Evolutionary conservation across 2,113 vertebrate genomes (phyloP), one percentile per base, ranked within the genome.

Genomic region (Fulmarus glacialis): DNA sequence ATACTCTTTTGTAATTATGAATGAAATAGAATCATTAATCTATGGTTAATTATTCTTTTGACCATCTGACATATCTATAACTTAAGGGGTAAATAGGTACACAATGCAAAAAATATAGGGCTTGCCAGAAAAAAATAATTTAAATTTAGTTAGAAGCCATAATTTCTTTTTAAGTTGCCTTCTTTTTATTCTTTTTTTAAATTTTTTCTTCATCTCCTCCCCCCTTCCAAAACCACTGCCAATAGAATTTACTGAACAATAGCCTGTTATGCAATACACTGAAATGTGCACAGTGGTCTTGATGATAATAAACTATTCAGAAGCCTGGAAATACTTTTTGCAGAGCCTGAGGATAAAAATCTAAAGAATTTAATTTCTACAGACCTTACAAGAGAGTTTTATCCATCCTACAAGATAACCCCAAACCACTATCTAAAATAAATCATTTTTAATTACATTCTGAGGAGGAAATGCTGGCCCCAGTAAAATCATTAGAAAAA

Each of bases 1-100:
- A 82, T 43, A 52, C 48, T 73, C 82, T 94, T 96, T 91, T 34
- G 9, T 84, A 95, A 93, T 87, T 58, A 77, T 72, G 82, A 96
- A 98, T 93, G 23, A 97, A 97, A 90, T 4, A 68, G 82, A 95
- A 97, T 78, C 48, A 85, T 94, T 98, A 85, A 95, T 97, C 96
- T 94, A 91, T 59, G n/a, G 64, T 92, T 95, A 97, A 97, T 97
- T 87, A 87, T 42, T 78, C 55, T 64, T 92, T 92, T 96, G 70
- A 86, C 17, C 32, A 75, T 42, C 53, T 71, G 72, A 71, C 43
- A 82, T 45, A 93, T 77, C 53, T 93, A 27, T 81, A 91, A 93
- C 32, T 89, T 89, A 92, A 47, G 43, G 64, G 22, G 32, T 47
- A 90, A 71, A 79, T 15, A 87, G 64, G 21, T 67, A 97, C 58